These are phyloP conservation scores for Lepidurus packardi DNA, from an alignment of 1,140 invertebrate genomes.

Conservation along the genomic window DNA sequence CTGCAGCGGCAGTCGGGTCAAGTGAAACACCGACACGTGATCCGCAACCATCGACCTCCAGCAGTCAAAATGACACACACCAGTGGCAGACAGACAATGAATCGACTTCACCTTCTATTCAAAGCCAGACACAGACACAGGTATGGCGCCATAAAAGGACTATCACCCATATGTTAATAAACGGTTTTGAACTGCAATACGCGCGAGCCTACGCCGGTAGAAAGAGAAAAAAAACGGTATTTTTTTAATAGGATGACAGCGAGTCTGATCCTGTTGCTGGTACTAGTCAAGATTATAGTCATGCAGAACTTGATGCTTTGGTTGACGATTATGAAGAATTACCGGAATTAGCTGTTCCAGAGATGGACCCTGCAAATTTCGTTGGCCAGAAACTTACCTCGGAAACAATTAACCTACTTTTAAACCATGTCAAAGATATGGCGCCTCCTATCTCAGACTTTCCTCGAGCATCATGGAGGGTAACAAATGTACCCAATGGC, in stretches of 20 bases:
- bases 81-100: neutral
- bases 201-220: no score
- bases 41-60: neutral
- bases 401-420: neutral
- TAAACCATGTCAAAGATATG: neutral
- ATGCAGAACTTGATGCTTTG: neutral
- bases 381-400: constrained; percentile 7
- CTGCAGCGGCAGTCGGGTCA: neutral
- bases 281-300: neutral
- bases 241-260: neutral
- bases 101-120: neutral
- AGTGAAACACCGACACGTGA: neutral
- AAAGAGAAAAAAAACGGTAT: no score
- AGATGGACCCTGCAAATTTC: neutral
- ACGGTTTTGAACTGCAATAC: no score
- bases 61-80: neutral
- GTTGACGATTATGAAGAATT: constrained; percentile 7
- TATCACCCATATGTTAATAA: neutral
- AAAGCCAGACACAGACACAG: neutral
- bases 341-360: neutral
- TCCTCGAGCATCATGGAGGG: neutral
- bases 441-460: neutral
- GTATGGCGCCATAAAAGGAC: neutral
- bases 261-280: neutral
- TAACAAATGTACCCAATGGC: neutral